Conservation (phyloP, 2,797 vertebrate genomes). For the Hypotaenidia okinawae region DNA sequence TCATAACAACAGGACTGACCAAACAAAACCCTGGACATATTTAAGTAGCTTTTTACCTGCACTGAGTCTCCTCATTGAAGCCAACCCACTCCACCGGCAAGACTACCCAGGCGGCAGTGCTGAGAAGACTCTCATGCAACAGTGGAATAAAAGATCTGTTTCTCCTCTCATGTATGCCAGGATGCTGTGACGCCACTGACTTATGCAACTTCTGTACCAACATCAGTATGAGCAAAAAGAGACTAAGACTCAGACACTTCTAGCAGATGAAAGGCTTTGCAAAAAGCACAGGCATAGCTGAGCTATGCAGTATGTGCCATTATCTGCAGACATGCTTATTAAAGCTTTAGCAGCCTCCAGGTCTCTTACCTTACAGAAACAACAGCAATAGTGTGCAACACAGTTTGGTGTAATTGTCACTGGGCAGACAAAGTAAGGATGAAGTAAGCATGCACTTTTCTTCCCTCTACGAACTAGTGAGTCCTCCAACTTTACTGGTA, state of each 20-base stretch:
- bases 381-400: not conserved
- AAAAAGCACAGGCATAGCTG: not conserved
- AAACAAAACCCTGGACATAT: not conserved
- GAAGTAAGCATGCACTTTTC: not conserved
- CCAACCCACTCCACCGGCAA: not conserved
- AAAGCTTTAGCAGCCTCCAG: slow-evolving; percentile 1
- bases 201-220: not conserved
- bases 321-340: not conserved
- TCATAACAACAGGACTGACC: not conserved
- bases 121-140: not conserved
- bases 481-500: not conserved
- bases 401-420: not conserved
- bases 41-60: not conserved
- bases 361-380: not conserved
- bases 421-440: not conserved
- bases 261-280: slow-evolving; percentile 29
- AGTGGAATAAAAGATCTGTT: not conserved
- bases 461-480: not conserved
- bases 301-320: not conserved
- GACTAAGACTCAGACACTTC: not conserved
- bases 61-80: not conserved
- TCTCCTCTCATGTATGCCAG: not conserved
- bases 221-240: not conserved
- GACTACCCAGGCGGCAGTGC: rapidly evolving
- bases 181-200: not conserved